A percentile compares a stretch with the other conserved stretches of the same genome.
These are phyloP conservation scores for Hydrolagus colliei DNA, from an alignment of 2,797 vertebrate genomes.

Conservation along the genomic window DNA sequence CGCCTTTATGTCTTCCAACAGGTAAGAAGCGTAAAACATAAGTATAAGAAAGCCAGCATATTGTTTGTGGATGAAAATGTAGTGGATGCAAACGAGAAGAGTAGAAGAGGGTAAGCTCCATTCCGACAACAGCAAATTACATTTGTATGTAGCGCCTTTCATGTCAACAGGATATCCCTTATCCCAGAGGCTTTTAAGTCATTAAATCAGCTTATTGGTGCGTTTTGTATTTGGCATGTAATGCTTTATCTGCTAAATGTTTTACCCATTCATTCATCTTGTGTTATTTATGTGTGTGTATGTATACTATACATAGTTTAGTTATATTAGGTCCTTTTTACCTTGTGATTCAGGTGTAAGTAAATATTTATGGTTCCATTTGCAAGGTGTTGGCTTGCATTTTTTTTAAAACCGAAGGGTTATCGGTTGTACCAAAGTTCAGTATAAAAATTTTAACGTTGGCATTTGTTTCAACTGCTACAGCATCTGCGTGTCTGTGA, in stretches of 20 bases:
- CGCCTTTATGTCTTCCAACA: constrained; percentile 41
- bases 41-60: constrained; percentile 70
- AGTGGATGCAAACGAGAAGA: constrained; percentile 44
- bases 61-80: constrained; percentile 65
- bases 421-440: no score
- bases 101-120: constrained; percentile 51
- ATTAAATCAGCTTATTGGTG: not conserved
- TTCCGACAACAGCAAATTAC: no score
- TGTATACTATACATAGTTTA: no score
- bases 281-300: no score
- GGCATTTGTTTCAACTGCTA: constrained; percentile 28
- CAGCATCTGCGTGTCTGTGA: constrained; percentile 68
- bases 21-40: constrained; percentile 72
- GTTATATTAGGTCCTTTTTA: no score
- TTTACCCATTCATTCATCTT: no score
- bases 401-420: no score
- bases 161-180: not conserved
- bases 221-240: not conserved
- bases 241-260: no score
- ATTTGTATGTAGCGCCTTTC: not conserved
- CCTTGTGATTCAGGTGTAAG: no score
- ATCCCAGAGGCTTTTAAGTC: not conserved
- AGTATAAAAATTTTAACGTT: no score
- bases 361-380: no score
- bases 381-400: no score